A percentile compares a stretch with the other conserved stretches of the same genome.
Conservation (phyloP, 2,113 vertebrate species). For the Silurus asotus region DNA sequence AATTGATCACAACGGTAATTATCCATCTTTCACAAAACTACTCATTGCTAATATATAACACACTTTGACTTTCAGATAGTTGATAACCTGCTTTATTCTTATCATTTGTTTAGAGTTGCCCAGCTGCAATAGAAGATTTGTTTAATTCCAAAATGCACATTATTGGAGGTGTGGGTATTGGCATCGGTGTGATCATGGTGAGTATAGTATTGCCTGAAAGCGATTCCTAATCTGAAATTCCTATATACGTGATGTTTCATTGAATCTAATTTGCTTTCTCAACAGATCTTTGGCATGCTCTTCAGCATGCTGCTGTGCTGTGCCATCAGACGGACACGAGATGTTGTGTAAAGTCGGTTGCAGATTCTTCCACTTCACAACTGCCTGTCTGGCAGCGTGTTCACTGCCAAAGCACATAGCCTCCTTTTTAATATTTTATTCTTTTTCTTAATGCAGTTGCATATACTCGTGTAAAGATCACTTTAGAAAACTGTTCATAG, state of each 20-base stretch:
- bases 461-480: not conserved
- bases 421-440: not conserved
- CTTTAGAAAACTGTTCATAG: not conserved
- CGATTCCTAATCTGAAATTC: not conserved
- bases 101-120: conserved; percentile 72
- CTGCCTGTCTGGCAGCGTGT: conserved; percentile 6
- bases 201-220: conserved; percentile 49
- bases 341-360: conserved; percentile 74
- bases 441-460: not conserved
- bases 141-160: conserved; percentile 86
- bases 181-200: conserved; percentile 90
- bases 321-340: conserved; percentile 83
- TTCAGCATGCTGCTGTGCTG: conserved; percentile 96
- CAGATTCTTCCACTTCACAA: not conserved
- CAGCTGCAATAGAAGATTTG: conserved; percentile 75
- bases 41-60: not conserved
- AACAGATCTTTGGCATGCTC: conserved; percentile 94
- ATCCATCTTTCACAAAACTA: not conserved
- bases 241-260: not conserved
- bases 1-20: conserved; percentile 71
- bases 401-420: not conserved
- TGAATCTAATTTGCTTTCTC: conserved; percentile 23
- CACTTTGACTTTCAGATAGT: not conserved
- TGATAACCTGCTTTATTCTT: not conserved
- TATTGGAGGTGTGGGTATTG: conserved; percentile 88